Evolutionary conservation across 2,797 vertebrate species (phyloP).

Genomic region (Delichon dasypus): DNA sequence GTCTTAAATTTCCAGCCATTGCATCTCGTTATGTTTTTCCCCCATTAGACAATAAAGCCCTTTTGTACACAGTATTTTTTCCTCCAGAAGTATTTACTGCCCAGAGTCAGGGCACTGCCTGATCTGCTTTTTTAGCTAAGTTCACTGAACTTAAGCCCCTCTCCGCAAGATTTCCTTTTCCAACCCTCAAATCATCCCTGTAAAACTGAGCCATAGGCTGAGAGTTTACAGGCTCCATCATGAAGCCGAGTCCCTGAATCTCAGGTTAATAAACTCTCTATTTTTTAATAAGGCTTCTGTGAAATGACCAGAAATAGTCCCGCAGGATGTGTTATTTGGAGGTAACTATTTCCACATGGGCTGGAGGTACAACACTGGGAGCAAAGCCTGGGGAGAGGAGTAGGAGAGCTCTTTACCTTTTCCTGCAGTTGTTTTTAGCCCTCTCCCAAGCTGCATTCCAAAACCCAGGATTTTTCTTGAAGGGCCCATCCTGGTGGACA

Average conservation of each 20-base stretch:
- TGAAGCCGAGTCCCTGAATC: conserved; percentile 45
- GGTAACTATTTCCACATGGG: conserved; percentile 64
- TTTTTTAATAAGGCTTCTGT: conserved; percentile 69
- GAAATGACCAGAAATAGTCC: conserved; percentile 54
- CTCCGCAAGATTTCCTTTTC: conserved; percentile 47
- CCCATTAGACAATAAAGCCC: neutral
- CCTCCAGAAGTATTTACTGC: conserved; percentile 30
- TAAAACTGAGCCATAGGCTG: conserved; percentile 44
- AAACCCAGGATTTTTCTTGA: conserved; percentile 71
- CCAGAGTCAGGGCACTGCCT: neutral
- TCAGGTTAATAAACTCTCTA: conserved; percentile 67
- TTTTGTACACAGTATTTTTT: neutral
- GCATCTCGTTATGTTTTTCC: neutral
- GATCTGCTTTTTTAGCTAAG: conserved; percentile 38
- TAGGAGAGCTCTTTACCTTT: conserved; percentile 62
- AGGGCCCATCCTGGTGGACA: conserved; percentile 70
- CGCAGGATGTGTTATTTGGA: conserved; percentile 43
- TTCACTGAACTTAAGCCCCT: conserved; percentile 46
- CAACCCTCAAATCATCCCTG: conserved; percentile 36
- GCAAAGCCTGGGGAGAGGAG: neutral
- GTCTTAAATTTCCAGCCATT: conserved; percentile 43
- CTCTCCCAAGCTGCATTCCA: conserved; percentile 72
- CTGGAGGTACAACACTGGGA: neutral
- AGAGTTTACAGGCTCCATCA: conserved; percentile 50
- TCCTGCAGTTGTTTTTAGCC: conserved; percentile 69